Evolutionary conservation across 1,140 invertebrate genomes (phyloP).

Genomic region (Cheumatopsyche charites): DNA sequence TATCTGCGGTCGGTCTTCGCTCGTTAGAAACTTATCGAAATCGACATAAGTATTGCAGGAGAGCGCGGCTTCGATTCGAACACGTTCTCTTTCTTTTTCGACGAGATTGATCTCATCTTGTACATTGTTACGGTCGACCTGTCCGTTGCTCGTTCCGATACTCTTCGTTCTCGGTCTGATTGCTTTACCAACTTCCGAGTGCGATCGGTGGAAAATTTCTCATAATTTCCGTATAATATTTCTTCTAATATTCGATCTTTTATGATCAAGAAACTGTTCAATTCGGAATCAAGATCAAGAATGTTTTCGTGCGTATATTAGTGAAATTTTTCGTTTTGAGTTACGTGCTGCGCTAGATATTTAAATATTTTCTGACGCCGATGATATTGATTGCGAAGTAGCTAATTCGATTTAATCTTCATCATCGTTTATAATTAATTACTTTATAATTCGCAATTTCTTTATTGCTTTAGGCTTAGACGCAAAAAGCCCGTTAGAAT

Average conservation of each 20-base stretch:
- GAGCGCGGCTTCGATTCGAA: not conserved
- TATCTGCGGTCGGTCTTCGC: no score
- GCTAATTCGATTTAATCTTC: slow-evolving; percentile 3
- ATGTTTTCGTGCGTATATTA: no score
- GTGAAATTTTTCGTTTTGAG: no score
- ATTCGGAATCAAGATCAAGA: no score
- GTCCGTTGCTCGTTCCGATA: slow-evolving; percentile 14
- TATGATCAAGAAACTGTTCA: no score
- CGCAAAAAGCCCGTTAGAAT: no score
- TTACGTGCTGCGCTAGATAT: no score
- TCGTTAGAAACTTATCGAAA: not conserved
- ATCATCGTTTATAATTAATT: not conserved
- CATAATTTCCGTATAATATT: not conserved
- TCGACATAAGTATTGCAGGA: not conserved
- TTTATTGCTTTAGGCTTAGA: not conserved
- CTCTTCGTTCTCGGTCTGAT: slow-evolving; percentile 31
- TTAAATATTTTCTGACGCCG: no score
- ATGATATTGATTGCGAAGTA: not conserved
- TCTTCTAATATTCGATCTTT: no score
- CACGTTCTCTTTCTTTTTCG: slow-evolving; percentile 13
- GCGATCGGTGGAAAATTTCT: not conserved
- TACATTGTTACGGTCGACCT: slow-evolving; percentile 26
- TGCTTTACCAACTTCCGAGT: not conserved
- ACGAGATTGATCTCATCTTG: slow-evolving; percentile 23
- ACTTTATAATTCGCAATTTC: not conserved